Evolutionary conservation across 35 echinoderm and acorn worm genomes (phyloP).

Genomic region (Apostichopus californicus): DNA sequence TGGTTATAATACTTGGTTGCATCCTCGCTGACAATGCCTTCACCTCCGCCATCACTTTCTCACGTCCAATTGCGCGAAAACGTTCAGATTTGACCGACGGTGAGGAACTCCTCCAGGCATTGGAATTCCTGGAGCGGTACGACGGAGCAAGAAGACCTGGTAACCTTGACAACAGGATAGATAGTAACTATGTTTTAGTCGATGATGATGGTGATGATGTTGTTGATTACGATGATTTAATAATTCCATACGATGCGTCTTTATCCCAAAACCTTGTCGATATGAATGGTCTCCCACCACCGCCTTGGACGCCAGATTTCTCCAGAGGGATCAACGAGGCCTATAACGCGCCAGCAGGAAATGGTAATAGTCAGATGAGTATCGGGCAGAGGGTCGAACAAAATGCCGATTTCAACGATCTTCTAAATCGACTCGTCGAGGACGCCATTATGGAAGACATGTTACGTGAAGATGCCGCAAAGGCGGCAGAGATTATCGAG

Average conservation of each 20-base stretch:
- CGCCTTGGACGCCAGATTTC: neutral
- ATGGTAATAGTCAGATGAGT: neutral
- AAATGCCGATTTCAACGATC: slow-evolving; percentile 10
- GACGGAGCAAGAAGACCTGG: slow-evolving; percentile 4
- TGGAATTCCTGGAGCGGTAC: slow-evolving; percentile 37
- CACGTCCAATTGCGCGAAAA: no score
- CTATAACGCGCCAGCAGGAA: neutral
- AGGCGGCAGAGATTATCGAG: slow-evolving; percentile 1
- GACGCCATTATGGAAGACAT: slow-evolving; percentile 51
- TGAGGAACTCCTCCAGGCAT: slow-evolving; percentile 32
- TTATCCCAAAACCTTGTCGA: neutral
- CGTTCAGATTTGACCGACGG: no score
- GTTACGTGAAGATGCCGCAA: slow-evolving; percentile 25
- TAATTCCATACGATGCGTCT: slow-evolving; percentile 15
- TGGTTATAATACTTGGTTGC: slow-evolving; percentile 23
- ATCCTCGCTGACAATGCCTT: slow-evolving; percentile 31
- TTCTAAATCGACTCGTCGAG: slow-evolving; percentile 21
- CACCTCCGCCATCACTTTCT: slow-evolving; percentile 38
- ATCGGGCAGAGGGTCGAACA: slow-evolving; percentile 18
- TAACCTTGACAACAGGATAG: slow-evolving; percentile 16
- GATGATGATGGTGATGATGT: neutral
- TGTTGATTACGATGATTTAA: neutral
- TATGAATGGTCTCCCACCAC: slow-evolving; percentile 18
- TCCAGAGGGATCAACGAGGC: neutral
- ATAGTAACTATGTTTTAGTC: neutral